Conservation (phyloP, 2,113 vertebrate species). For the Sander vitreus region DNA sequence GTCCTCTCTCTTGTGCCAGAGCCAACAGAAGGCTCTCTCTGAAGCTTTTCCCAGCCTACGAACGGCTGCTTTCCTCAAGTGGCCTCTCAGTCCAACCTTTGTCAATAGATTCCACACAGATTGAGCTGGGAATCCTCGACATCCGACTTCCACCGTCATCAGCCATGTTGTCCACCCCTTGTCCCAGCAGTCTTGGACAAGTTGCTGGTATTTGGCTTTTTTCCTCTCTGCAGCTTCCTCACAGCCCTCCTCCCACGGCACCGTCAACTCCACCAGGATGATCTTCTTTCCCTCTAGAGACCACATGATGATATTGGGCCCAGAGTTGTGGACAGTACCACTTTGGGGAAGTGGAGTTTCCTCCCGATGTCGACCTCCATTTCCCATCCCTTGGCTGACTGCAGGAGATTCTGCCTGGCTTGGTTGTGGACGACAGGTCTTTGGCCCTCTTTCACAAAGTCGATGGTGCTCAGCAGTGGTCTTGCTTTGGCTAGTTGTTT, state of each 20-base stretch:
- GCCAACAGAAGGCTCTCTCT: conserved; percentile 2
- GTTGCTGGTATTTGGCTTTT: neutral
- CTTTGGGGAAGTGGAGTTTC: conserved; percentile 6
- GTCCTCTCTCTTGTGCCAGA: conserved; percentile 39
- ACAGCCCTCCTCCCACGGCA: too few species aligned
- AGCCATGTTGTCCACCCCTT: neutral
- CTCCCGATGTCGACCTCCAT: neutral
- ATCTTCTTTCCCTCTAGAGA: neutral
- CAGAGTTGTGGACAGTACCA: neutral
- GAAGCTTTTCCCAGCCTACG: neutral
- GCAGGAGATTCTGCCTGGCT: neutral
- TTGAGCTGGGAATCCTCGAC: conserved; percentile 16
- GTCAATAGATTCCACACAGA: conserved; percentile 4
- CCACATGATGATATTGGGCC: neutral
- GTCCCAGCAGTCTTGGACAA: neutral
- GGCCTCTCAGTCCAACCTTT: conserved; percentile 9
- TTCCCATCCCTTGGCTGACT: neutral
- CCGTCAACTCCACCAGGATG: neutral
- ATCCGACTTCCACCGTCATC: neutral
- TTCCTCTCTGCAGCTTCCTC: neutral
- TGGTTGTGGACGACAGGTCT: neutral
- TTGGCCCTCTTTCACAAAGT: too few species aligned
- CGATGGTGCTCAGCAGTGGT: neutral
- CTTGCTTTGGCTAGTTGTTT: neutral
- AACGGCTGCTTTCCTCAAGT: neutral